Base-by-base conservation (phyloP, 1,140 invertebrate species). In the Eriocheir sinensis region DNA sequence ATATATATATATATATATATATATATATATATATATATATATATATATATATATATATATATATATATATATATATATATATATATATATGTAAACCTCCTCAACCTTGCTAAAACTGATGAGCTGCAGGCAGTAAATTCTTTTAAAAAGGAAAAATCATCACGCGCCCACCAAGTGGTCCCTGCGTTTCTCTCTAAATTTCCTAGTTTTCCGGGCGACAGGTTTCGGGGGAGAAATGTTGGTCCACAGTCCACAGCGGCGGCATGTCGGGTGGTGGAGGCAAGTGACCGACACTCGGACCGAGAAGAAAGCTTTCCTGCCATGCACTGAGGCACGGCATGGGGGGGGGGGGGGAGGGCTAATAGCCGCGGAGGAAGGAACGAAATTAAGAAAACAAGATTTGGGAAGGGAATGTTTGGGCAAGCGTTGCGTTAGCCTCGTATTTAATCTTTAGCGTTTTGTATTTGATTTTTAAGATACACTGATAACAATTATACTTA, bases 1-100 rank as follows among this genome's bases (percentile, higher is more conserved):
- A 88, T 36, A 88, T 88, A 88, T 36, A 88, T 88, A 88, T 88
- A 88, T 88, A 88, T 36, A 88, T 36, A 88, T 36, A 88, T 88
- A 88, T 36, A 88, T 88, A 88, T 36, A 6, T 88, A 88, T 88
- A 3, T 88, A 34, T 34, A 36, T 88, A 36, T 88, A 34, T 36
- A 21, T 36, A 36, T 88, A 34, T 88, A 36, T 32, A 0, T 34
- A 88, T 34, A 3, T 48, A 12, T 90, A 48, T 90, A 90, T 44
- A 90, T 90, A 53, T 8, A 48, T 44, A 90, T 60, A 30, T 44
- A 60, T n/a, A 60, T n/a, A 90, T 17, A 89, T 1, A 89, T 17
- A 89, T 17, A 89, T 8, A 72, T 8, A 90, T 8, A 60, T 30
- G 38, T 30, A 72, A 34, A 86, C 41, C 15, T 44, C 40, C 38